Evolutionary conservation across 2,888 invertebrate species (phyloP), one percentile per base, ranked within the genome.

Genomic region (Meandrusa payeni): DNA sequence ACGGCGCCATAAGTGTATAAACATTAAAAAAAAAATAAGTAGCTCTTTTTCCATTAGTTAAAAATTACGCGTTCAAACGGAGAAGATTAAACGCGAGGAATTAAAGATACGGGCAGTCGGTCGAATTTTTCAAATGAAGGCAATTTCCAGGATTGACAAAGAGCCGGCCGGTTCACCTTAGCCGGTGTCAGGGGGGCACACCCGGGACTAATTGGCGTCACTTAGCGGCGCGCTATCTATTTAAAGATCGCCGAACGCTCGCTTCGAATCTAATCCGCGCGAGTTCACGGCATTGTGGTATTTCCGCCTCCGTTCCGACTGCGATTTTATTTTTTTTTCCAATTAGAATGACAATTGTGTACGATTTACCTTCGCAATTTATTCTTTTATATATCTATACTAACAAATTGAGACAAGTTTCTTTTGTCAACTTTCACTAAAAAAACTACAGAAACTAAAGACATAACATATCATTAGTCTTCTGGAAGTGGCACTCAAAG

Each of bases 161-260:
- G 32, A 28, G 28, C 15, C 41, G 41, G 34, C 34, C 19, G 37
- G 17, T 26, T 32, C 38, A 34, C 54, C 55, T 55, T 66, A 69
- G 66, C 34, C 24, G 37, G 34, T 46, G 36, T 23, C 45, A 57
- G 56, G 57, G 58, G 67, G 59, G 64, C 66, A 66, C 63, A 65
- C 42, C 41, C 31, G 40, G 19, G 37, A 46, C 69, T 71, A 73
- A 72, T 69, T 69, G 71, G 67, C 59, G 60, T 63, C 67, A 66
- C 64, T 70, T 70, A 68, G 67, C 65, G 59, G 45, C 50, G 40
- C 41, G 47, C 46, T 46, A 44, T 48, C 48, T 53, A 44, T 47
- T 48, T 49, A 44, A 51, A 50, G 53, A 51, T 51, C 51, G 31
- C 41, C 50, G 46, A 41, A 51, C 39, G 29, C 39, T 22, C 44